These are phyloP conservation scores for Isaurus tuberculatus DNA, from an alignment of 92 coral and sea anemone genomes.

Conservation along the genomic window DNA sequence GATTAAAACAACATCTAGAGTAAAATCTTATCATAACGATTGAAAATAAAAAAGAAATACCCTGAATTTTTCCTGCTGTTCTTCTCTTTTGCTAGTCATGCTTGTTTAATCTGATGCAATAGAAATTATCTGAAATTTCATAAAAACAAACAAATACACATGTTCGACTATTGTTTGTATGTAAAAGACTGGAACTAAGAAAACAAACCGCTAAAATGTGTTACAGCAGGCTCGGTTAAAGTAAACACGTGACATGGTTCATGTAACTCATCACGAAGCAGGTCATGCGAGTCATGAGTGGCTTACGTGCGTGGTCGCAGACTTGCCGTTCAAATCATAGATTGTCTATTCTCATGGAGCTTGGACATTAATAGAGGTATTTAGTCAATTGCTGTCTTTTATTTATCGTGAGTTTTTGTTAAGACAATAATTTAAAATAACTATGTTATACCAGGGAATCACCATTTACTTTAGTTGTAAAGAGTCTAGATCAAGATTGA, in stretches of 20 bases:
- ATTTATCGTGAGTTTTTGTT: not conserved
- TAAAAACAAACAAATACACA: not conserved
- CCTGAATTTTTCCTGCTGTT: slow-evolving; percentile 9
- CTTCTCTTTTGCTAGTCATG: not conserved
- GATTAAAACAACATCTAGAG: no score
- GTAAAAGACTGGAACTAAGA: slow-evolving; percentile 32
- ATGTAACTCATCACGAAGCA: not conserved
- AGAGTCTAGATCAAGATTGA: not conserved
- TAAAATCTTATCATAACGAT: no score
- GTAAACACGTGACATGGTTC: not conserved
- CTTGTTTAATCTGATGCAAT: not conserved
- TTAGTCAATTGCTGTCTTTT: not conserved
- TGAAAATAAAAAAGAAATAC: no score
- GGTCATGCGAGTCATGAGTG: slow-evolving; percentile 5
- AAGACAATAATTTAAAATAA: not conserved
- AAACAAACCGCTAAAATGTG: slow-evolving; percentile 12
- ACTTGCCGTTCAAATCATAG: no score
- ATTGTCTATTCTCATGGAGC: not conserved
- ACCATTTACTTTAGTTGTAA: not conserved
- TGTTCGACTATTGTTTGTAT: not conserved
- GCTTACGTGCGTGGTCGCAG: not conserved
- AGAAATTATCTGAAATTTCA: not conserved
- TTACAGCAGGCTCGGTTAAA: not conserved
- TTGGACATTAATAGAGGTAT: not conserved
- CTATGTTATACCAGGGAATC: slow-evolving; percentile 13